Conservation (phyloP, 2,888 invertebrate genomes). For the Sinopyrophorus schimmeli region DNA sequence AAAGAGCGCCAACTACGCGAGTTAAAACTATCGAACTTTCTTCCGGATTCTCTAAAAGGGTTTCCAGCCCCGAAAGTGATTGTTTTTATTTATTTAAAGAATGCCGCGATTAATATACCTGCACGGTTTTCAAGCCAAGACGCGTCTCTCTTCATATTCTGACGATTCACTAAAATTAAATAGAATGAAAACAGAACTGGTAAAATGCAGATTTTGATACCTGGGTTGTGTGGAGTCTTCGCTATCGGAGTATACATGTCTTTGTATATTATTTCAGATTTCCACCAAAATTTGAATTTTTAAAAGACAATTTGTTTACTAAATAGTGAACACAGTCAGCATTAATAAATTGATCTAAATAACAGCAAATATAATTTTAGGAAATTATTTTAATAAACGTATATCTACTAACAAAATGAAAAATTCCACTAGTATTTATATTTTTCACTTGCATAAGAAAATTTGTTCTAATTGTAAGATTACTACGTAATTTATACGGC, state of each 20-base stretch:
- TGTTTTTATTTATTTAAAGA: conserved; percentile 1
- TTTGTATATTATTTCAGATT: too few relatives aligned
- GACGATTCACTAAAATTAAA: conserved; percentile 34
- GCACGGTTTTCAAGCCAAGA: conserved; percentile 58
- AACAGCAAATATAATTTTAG: too few relatives aligned
- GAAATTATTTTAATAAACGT: too few relatives aligned
- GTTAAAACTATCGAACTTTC: conserved; percentile 82
- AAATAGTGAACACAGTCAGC: too few relatives aligned
- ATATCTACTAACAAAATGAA: too few relatives aligned
- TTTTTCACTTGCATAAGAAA: too few relatives aligned
- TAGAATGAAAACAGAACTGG: neutral
- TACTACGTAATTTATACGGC: too few relatives aligned
- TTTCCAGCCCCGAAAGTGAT: conserved; percentile 62
- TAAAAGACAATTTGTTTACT: too few relatives aligned
- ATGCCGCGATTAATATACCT: conserved; percentile 37
- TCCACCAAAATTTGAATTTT: too few relatives aligned
- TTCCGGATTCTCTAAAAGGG: conserved; percentile 70
- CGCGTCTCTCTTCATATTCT: conserved; percentile 48
- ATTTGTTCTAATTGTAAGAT: too few relatives aligned
- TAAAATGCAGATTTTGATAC: conserved; percentile 35
- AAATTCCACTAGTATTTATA: too few relatives aligned
- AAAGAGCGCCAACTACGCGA: conserved; percentile 87
- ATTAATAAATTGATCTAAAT: too few relatives aligned
- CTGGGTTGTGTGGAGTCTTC: conserved; percentile 60
- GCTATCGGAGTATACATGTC: conserved; percentile 63